A percentile compares a stretch with the other conserved stretches of the same genome.
Conservation (phyloP, 2,113 vertebrate genomes). For the Panurus biarmicus region DNA sequence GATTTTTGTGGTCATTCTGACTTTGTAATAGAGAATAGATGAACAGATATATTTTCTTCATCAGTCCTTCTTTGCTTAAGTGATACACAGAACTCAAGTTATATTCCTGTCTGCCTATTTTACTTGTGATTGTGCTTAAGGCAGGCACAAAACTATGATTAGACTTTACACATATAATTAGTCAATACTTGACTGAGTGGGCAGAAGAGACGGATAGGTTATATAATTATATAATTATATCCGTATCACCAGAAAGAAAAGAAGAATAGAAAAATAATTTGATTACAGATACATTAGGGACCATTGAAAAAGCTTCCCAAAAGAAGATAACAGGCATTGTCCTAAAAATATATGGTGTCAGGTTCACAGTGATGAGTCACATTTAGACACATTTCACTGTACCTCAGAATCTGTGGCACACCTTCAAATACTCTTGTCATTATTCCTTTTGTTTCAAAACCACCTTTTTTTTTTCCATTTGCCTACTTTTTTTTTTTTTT, state of each 20-base stretch:
- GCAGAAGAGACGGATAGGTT: not conserved
- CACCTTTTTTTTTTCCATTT: not conserved
- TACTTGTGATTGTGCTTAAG: not conserved
- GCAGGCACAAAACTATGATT: not conserved
- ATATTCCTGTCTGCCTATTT: not conserved
- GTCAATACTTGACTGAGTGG: not conserved
- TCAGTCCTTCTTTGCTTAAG: not conserved
- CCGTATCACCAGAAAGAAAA: not conserved
- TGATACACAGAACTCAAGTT: not conserved
- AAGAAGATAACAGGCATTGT: not conserved
- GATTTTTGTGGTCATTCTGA: not conserved
- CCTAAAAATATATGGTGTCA: not conserved
- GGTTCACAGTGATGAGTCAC: not conserved
- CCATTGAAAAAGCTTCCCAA: not conserved
- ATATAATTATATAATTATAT: not conserved
- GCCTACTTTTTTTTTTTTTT: not conserved
- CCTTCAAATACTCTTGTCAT: not conserved
- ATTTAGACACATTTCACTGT: not conserved
- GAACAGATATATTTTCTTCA: not conserved
- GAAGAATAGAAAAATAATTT: not conserved
- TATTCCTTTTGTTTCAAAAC: not conserved
- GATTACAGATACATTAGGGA: not conserved
- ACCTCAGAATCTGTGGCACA: not conserved
- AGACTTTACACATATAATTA: not conserved
- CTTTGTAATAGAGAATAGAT: not conserved